A percentile compares a stretch with the other conserved stretches of the same genome.
These are phyloP conservation scores for Athalia circularis DNA, from an alignment of 2,888 invertebrate genomes.

Conservation along the genomic window DNA sequence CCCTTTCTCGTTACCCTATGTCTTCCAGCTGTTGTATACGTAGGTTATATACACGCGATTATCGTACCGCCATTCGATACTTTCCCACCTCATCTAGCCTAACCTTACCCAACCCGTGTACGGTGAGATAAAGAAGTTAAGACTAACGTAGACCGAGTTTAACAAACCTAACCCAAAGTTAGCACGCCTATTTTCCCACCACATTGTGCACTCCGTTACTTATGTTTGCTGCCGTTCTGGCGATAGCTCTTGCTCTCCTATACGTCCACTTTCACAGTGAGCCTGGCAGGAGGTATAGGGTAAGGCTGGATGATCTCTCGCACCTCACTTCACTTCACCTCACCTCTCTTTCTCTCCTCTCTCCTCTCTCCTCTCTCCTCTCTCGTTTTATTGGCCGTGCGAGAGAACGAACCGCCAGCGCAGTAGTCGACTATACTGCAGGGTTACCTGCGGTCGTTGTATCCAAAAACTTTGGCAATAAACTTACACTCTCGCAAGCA, in stretches of 20 bases:
- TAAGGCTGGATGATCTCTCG: constrained; percentile 2
- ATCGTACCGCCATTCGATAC: constrained; percentile 17
- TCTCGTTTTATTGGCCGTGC: constrained; percentile 34
- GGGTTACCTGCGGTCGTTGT: constrained; percentile 73
- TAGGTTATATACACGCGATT: background rate
- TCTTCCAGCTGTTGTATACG: constrained; percentile 15
- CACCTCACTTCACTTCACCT: constrained; percentile 17
- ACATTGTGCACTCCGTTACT: constrained; percentile 14
- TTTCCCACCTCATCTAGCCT: constrained; percentile 32
- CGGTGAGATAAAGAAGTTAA: background rate
- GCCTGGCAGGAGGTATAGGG: constrained; percentile 17
- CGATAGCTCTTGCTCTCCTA: constrained; percentile 36
- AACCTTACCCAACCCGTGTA: constrained; percentile 23
- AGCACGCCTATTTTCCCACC: constrained; percentile 30
- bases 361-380: constrained; percentile 38
- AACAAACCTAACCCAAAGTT: constrained; percentile 28
- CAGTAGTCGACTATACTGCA: constrained; percentile 51
- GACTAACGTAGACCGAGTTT: background rate
- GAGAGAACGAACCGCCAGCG: constrained; percentile 7
- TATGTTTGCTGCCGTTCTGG: background rate
- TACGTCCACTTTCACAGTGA: constrained; percentile 37
- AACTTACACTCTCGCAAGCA: constrained; percentile 69
- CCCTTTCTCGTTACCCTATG: background rate
- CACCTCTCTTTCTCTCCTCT: constrained; percentile 44
- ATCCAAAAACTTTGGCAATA: constrained; percentile 74